Base-by-base conservation (phyloP, 2,797 vertebrate genomes). In the Myripristis murdjan region DNA sequence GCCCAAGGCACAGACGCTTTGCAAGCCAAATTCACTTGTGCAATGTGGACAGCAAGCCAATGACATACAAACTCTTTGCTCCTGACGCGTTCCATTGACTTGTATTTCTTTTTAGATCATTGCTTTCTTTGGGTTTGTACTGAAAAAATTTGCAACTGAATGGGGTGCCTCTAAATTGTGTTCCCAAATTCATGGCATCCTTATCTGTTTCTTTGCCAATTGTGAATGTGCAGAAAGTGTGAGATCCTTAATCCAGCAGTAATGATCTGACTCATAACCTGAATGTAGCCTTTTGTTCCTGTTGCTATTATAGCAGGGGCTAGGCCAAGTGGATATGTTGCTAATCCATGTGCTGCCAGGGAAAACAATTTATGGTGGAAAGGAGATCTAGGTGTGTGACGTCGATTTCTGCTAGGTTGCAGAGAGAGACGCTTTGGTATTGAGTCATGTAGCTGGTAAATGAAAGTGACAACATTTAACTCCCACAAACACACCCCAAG, bases 1-100 rank as follows among this genome's bases (percentile, higher is more conserved):
- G 52, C 74, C 53, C 39, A 2, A 39, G 58, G 70, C 68, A 47
- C 7, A 56, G n/a, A 23, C 54, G 55, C 41, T 72, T 69, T 52
- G n/a, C 73, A 77, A 78, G 49, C 54, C 64, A 70, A 56, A 77
- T 60, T 62, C 35, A 49, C 35, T 71, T 46, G 28, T 64, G 64
- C 59, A 55, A 74, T 55, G 53, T 73, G 56, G 75, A 72, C 24
- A 63, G 64, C 72, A 73, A 58, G 70, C 60, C 59, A 68, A 46
- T 70, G 46, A 81, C 59, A 70, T 62, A 9, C 71, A 12, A 56
- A 23, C 31, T 1, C 37, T 54, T 16, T n/a, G 28, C 18, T 62
- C 16, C 22, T 66, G 68, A 61, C 65, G 60, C 12, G 46, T 49
- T 79, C 18, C 55, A 7, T 3, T 75, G 53, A 71, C 33, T 76